Percentiles rank a stretch among this genome's conserved stretches.
Evolutionary conservation across 2,113 vertebrate species (phyloP).

Genomic region (Athene cunicularia): DNA sequence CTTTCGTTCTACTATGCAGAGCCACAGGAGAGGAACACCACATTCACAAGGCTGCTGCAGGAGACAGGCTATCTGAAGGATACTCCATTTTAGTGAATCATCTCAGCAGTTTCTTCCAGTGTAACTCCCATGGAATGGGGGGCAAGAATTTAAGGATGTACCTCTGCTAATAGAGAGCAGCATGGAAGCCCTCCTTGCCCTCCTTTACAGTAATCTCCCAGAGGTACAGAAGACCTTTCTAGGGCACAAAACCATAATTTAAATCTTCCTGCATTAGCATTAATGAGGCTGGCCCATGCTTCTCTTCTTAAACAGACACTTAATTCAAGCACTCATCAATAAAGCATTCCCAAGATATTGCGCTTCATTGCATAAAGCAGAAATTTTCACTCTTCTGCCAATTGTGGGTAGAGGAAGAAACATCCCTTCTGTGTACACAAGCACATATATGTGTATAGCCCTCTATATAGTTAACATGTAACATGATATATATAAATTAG

Average conservation of each 20-base stretch:
- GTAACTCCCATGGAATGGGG: background rate
- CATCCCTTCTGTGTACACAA: background rate
- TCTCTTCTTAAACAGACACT: slow-evolving; percentile 6
- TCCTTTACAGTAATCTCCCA: slow-evolving; percentile 24
- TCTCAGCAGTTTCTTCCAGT: background rate
- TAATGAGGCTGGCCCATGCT: slow-evolving; percentile 43
- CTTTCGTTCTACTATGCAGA: background rate
- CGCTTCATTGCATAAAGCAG: background rate
- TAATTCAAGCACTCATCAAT: slow-evolving; percentile 38
- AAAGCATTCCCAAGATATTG: slow-evolving; percentile 8
- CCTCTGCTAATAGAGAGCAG: slow-evolving; percentile 2
- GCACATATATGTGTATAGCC: background rate
- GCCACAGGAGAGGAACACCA: background rate
- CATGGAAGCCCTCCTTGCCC: background rate
- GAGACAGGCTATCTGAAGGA: background rate
- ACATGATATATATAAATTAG: background rate
- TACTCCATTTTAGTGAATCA: background rate
- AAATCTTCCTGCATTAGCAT: slow-evolving; percentile 26
- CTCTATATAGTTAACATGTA: background rate
- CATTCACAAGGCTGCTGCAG: background rate
- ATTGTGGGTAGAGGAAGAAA: background rate
- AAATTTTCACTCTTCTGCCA: background rate
- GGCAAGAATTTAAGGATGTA: slow-evolving; percentile 30
- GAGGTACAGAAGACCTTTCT: slow-evolving; percentile 17
- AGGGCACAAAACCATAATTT: slow-evolving; percentile 32